phyloP scores from a whole-genome alignment of 2,888 invertebrate genomes.

The Molorchus minor region DNA sequence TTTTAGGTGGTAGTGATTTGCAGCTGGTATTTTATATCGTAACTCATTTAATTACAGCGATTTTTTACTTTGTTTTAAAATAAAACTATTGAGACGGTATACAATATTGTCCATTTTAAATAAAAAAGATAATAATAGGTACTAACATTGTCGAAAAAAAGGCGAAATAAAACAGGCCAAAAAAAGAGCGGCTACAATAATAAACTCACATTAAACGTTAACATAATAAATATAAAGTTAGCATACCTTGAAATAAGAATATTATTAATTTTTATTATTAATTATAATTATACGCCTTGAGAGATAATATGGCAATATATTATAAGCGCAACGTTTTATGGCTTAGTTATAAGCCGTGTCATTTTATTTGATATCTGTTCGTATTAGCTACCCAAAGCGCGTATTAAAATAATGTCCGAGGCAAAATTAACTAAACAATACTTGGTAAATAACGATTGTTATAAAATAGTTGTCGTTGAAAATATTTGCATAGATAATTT shows the following conservation, averaged over 20 bases:
- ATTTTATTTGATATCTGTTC: neutral
- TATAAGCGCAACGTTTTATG: conserved; percentile 18
- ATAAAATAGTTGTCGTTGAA: conserved; percentile 23
- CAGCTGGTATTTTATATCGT: no score
- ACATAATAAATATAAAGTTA: conserved; percentile 12
- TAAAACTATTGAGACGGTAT: no score
- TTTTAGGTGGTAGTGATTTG: no score
- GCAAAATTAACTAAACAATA: conserved; percentile 22
- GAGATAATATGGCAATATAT: conserved; percentile 22
- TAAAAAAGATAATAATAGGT: no score
- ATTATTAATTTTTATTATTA: conserved; percentile 25
- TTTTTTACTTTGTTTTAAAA: no score
- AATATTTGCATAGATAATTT: conserved; percentile 25
- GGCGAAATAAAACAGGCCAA: conserved; percentile 4
- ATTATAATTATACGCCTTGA: conserved; percentile 29
- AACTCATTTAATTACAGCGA: no score
- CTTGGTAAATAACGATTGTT: conserved; percentile 26
- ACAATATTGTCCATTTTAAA: no score
- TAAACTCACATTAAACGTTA: conserved; percentile 9
- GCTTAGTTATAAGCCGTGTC: conserved; percentile 14
- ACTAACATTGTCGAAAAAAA: neutral
- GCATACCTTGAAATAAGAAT: conserved; percentile 22
- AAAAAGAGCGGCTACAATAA: neutral
- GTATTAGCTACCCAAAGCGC: neutral
- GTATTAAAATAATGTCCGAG: conserved; percentile 20